A percentile compares a stretch with the other conserved stretches of the same genome.
phyloP scores from a whole-genome alignment of 2,797 vertebrate genomes.

The Natrix natrix region DNA sequence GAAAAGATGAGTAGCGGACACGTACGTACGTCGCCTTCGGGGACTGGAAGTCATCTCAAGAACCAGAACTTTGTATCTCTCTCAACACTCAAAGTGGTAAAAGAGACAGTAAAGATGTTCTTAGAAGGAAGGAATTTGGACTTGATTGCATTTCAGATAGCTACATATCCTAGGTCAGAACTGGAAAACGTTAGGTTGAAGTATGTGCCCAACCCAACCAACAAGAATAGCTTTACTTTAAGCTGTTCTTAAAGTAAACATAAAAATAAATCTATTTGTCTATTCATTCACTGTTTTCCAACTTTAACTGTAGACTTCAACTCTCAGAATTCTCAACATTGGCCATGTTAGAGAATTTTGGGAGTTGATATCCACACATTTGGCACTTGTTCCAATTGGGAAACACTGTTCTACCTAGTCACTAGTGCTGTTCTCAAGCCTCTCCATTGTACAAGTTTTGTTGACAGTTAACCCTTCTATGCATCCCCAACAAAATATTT shows the following conservation, averaged over 20 bases:
- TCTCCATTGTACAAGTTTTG: background rate
- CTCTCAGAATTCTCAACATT: too few species aligned
- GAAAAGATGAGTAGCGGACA: too few species aligned
- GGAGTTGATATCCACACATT: background rate
- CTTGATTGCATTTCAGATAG: background rate
- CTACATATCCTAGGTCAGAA: background rate
- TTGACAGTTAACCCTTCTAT: background rate
- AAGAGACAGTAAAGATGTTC: background rate
- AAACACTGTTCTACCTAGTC: background rate
- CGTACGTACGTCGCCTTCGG: too few species aligned
- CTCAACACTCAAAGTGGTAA: background rate
- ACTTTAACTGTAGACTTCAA: background rate
- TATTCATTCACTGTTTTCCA: background rate
- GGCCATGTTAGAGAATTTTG: background rate
- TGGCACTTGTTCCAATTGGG: background rate
- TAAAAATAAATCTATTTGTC: background rate
- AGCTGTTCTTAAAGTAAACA: background rate
- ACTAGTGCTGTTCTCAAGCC: background rate
- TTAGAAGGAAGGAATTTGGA: background rate
- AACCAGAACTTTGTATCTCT: too few species aligned
- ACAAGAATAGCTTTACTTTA: background rate
- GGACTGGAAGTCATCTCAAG: too few species aligned
- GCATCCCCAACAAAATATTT: background rate
- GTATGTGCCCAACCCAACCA: background rate
- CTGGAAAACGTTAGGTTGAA: background rate